Conservation (phyloP, 2,888 invertebrate genomes). For the Leptopterna dolabrata region DNA sequence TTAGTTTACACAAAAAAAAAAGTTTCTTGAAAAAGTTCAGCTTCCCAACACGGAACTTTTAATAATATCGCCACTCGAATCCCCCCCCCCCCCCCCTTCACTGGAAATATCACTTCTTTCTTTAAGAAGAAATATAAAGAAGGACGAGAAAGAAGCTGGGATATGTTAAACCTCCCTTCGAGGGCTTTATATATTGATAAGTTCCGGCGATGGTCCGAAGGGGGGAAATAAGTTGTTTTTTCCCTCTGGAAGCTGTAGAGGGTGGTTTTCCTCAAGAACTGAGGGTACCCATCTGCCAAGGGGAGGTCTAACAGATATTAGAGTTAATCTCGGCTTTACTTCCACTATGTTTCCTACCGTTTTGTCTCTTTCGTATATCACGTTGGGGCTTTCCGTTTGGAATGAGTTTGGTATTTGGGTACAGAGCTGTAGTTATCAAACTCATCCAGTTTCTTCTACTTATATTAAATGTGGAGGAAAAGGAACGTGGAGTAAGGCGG, state of each 20-base stretch:
- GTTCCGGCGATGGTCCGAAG: neutral
- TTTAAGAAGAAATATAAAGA: neutral
- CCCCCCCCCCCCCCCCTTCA: neutral
- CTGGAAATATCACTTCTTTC: neutral
- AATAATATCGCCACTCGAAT: neutral
- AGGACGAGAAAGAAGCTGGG: neutral
- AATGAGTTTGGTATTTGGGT: neutral
- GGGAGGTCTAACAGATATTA: neutral
- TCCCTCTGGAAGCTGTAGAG: neutral
- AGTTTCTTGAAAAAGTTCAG: neutral
- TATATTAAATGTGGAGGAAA: no score
- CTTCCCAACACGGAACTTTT: neutral
- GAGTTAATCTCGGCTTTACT: neutral
- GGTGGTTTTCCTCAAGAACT: neutral
- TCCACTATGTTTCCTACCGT: neutral
- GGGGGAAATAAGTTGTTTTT: neutral
- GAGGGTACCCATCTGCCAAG: slow-evolving; percentile 6
- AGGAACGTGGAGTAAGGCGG: no score
- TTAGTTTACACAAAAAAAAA: no score
- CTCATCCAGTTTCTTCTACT: no score
- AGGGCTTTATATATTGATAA: neutral
- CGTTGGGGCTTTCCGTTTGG: neutral
- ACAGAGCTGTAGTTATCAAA: no score
- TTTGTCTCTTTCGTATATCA: neutral
- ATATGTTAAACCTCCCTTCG: neutral